These are phyloP conservation scores for Eupsilia transversa DNA, from an alignment of 2,888 invertebrate genomes.

Conservation along the genomic window DNA sequence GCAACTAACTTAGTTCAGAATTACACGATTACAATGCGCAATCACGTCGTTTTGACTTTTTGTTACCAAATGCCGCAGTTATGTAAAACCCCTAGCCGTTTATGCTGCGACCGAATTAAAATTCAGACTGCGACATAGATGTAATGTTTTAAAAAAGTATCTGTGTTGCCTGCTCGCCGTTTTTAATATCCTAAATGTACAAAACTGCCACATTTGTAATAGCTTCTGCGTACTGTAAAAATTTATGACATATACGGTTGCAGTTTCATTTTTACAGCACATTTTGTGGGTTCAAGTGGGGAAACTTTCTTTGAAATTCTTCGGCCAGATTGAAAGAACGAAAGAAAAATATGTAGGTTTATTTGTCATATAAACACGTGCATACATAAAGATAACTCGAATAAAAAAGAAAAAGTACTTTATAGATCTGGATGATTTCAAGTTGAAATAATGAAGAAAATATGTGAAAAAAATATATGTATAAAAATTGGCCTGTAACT, in stretches of 20 bases:
- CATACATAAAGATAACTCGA: background rate
- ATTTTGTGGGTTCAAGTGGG: constrained; percentile 13
- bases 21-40: constrained; percentile 51
- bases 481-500: too few relatives aligned
- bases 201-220: constrained; percentile 39
- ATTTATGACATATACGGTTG: constrained; percentile 36
- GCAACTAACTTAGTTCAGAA: constrained; percentile 40
- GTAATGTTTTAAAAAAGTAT: constrained; percentile 51
- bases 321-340: background rate
- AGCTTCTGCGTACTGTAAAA: constrained; percentile 17
- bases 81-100: constrained; percentile 58
- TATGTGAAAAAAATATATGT: too few relatives aligned
- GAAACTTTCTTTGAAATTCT: constrained; percentile 16
- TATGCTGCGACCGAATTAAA: constrained; percentile 54
- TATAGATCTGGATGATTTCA: too few relatives aligned
- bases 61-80: constrained; percentile 50
- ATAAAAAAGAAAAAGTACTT: too few relatives aligned
- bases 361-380: too few relatives aligned
- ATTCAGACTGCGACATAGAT: constrained; percentile 54
- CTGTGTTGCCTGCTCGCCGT: constrained; percentile 14
- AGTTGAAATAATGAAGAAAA: too few relatives aligned
- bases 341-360: too few relatives aligned
- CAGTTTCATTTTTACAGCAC: constrained; percentile 31
- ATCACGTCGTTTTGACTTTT: constrained; percentile 55
- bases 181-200: constrained; percentile 56